These are phyloP conservation scores for Hyposoter didymator DNA, from an alignment of 2,888 invertebrate species.

Conservation along the genomic window DNA sequence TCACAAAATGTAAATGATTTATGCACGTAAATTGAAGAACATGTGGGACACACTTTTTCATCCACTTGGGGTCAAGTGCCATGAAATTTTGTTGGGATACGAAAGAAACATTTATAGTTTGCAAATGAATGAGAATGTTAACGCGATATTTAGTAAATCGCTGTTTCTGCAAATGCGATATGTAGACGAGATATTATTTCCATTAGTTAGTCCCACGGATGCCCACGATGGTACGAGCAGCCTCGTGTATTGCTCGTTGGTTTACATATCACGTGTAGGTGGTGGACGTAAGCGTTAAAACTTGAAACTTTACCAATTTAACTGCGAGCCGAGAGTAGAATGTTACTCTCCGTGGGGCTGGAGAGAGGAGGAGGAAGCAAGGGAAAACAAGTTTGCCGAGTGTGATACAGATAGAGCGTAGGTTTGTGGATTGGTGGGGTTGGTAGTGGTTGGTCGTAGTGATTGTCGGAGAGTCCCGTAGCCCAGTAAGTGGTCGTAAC, in stretches of 20 bases:
- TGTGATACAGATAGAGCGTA: slow-evolving; percentile 38
- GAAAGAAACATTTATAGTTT: too few species aligned
- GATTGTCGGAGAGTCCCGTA: slow-evolving; percentile 43
- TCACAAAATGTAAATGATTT: background rate
- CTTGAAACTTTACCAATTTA: slow-evolving; percentile 74
- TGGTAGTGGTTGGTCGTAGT: slow-evolving; percentile 38
- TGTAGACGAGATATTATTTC: slow-evolving; percentile 26
- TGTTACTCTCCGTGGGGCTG: slow-evolving; percentile 59
- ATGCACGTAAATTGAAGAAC: background rate
- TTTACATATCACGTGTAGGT: slow-evolving; percentile 51
- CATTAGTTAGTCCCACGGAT: slow-evolving; percentile 53
- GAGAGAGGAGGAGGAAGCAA: slow-evolving; percentile 3
- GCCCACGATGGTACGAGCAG: slow-evolving; percentile 44
- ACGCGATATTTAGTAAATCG: background rate
- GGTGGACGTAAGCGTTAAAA: slow-evolving; percentile 69
- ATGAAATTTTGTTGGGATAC: background rate
- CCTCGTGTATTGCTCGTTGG: slow-evolving; percentile 57
- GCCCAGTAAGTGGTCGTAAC: slow-evolving; percentile 70
- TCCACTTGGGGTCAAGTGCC: background rate
- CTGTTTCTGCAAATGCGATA: background rate
- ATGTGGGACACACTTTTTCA: background rate
- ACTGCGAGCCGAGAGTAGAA: slow-evolving; percentile 71
- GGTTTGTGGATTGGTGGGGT: slow-evolving; percentile 38
- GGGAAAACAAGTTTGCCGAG: slow-evolving; percentile 68
- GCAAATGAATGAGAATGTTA: background rate